Percentiles rank a stretch among this genome's conserved stretches.
Evolutionary conservation across 2,888 invertebrate genomes (phyloP).

Genomic region (Dryadula phaetusa): DNA sequence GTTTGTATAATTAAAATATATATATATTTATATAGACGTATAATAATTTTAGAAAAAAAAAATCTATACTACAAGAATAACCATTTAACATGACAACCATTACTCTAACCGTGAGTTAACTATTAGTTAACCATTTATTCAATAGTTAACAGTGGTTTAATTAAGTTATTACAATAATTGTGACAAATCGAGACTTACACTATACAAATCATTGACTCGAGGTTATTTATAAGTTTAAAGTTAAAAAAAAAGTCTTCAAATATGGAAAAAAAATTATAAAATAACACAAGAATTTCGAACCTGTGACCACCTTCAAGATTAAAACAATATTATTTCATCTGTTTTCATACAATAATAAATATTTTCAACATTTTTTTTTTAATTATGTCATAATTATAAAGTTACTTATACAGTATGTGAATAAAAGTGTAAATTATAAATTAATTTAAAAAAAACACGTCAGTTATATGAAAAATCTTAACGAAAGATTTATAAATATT

Average conservation of each 20-base stretch:
- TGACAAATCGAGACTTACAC: constrained; percentile 53
- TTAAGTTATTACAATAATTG: constrained; percentile 42
- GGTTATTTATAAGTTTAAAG: constrained; percentile 47
- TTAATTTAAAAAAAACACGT: no score
- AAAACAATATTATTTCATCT: neutral
- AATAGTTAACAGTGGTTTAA: constrained; percentile 17
- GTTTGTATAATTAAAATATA: neutral
- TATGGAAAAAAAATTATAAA: neutral
- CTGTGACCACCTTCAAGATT: no score
- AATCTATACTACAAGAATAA: constrained; percentile 6
- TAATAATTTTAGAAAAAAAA: constrained; percentile 15
- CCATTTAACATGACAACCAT: constrained; percentile 17
- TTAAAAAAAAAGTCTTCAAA: neutral
- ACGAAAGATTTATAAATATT: no score
- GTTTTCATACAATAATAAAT: neutral
- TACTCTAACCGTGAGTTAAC: constrained; percentile 11
- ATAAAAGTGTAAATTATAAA: neutral
- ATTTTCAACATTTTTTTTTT: neutral
- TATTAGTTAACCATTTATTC: constrained; percentile 13
- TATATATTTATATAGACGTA: no score
- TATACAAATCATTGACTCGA: constrained; percentile 52
- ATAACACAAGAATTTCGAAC: neutral
- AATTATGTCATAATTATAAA: neutral
- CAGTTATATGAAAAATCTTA: no score
- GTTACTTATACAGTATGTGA: neutral